Evolutionary conservation across 2,113 vertebrate species (phyloP).

Genomic region (Mus spicilegus): DNA sequence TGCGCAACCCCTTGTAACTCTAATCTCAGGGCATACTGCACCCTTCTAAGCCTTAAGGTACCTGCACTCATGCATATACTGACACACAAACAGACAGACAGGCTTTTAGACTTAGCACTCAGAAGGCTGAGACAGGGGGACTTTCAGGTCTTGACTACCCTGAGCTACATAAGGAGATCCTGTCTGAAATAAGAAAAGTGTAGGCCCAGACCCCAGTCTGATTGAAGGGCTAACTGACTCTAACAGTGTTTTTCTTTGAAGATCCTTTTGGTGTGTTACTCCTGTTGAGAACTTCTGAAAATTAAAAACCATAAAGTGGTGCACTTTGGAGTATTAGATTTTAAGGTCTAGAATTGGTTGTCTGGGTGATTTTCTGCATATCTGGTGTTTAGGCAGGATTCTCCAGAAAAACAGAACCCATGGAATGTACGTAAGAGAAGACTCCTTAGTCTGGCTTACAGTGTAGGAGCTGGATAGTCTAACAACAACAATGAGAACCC

Average conservation of each 20-base stretch:
- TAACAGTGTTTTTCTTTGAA: not conserved
- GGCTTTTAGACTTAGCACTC: not conserved
- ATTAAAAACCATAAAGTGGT: not conserved
- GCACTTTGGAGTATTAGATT: not conserved
- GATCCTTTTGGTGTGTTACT: not conserved
- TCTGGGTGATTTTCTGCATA: not conserved
- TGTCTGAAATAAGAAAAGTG: not conserved
- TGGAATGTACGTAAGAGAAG: not conserved
- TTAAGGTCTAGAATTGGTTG: not conserved
- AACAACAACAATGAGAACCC: too few species aligned
- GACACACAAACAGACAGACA: not conserved
- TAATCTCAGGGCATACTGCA: not conserved
- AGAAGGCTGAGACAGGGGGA: not conserved
- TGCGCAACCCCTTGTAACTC: not conserved
- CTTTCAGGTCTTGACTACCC: not conserved
- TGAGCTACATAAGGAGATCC: not conserved
- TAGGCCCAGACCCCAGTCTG: not conserved
- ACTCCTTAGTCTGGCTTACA: not conserved
- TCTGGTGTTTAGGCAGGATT: not conserved
- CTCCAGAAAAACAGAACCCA: not conserved
- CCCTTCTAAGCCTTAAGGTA: not conserved
- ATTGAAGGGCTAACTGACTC: not conserved
- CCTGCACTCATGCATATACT: too few species aligned
- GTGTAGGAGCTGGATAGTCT: not conserved
- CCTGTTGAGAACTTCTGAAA: not conserved